phyloP scores from a whole-genome alignment of 2,113 vertebrate genomes.

The Trichomycterus rosablanca region DNA sequence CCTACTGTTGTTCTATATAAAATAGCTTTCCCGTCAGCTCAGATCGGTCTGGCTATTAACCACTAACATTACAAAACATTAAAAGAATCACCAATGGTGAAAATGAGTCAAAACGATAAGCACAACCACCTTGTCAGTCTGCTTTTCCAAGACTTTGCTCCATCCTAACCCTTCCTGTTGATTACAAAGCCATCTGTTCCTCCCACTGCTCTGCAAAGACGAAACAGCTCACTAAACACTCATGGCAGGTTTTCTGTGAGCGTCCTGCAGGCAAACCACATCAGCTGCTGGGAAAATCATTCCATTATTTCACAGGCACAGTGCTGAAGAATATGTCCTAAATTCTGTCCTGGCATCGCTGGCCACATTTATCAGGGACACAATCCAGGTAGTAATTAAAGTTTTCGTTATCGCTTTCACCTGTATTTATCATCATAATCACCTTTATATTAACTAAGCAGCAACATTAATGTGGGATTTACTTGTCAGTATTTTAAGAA shows the following conservation, averaged over 20 bases:
- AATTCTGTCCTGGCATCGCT: constrained; percentile 30
- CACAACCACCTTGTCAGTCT: background rate
- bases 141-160: constrained; percentile 3
- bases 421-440: background rate
- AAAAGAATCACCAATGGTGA: too few relatives aligned
- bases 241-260: constrained; percentile 24
- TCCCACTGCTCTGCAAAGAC: constrained; percentile 19
- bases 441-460: constrained; percentile 7
- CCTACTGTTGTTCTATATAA: too few relatives aligned
- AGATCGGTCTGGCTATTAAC: too few relatives aligned
- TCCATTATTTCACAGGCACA: constrained; percentile 29
- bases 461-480: background rate
- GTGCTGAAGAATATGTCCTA: constrained; percentile 24
- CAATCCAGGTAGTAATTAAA: constrained; percentile 30
- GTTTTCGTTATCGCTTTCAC: constrained; percentile 8
- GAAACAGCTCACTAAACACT: constrained; percentile 33
- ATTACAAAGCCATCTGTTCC: constrained; percentile 47
- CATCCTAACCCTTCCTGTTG: constrained; percentile 28
- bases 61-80: too few relatives aligned
- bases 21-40: too few relatives aligned
- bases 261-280: constrained; percentile 25
- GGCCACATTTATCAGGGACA: constrained; percentile 13
- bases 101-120: too few relatives aligned
- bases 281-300: constrained; percentile 19
- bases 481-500: background rate